Evolutionary conservation across 2,113 vertebrate species (phyloP), one percentile per base, ranked within the genome.

Genomic region (Myotis brandtii): DNA sequence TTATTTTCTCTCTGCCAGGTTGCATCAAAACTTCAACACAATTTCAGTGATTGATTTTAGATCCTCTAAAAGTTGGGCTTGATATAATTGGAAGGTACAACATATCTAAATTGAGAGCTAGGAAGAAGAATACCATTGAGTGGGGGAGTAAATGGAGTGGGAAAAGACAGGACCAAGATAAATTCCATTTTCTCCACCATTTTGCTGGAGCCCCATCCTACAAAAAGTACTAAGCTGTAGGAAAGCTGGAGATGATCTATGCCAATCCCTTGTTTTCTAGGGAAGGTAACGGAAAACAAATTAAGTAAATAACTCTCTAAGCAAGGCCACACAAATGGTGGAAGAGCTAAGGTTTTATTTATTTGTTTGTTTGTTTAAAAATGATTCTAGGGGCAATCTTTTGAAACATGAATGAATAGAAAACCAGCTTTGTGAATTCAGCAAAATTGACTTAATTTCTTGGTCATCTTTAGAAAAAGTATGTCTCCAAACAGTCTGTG

Each of bases 321-420:
- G 76, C 46, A 91, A 95, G 9, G 3, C 81, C 79, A 72, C 64
- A 86, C 18, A 80, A 83, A 80, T 52, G 77, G 59, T 48, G 59
- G n/a, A 67, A 94, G 17, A 90, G 54, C 59, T 50, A 67, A 95
- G 75, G 48, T 21, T 52, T 32, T 32, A 86, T 86, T 70, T 96
- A 81, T 83, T 21, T 77, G 25, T 82, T 64, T 75, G 66, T 50
- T 6, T 76, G 10, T 52, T 20, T 34, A 69, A 52, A n/a, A 67
- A 72, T 52, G 50, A 32, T n/a, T 75, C 52, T 82, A 76, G 4
- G 9, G 82, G 2, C 59, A 70, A 82, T 72, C 8, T 37, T 81
- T 95, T 75, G 92, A 93, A 76, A 93, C 62, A 96, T 72, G 43
- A 90, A 66, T 92, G 56, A 95, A 69, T 11, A 93, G 76, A 62